A percentile compares a stretch with the other conserved stretches of the same genome.
Evolutionary conservation across 2,888 invertebrate genomes (phyloP).

Genomic region (Caenorhabditis imperialis): DNA sequence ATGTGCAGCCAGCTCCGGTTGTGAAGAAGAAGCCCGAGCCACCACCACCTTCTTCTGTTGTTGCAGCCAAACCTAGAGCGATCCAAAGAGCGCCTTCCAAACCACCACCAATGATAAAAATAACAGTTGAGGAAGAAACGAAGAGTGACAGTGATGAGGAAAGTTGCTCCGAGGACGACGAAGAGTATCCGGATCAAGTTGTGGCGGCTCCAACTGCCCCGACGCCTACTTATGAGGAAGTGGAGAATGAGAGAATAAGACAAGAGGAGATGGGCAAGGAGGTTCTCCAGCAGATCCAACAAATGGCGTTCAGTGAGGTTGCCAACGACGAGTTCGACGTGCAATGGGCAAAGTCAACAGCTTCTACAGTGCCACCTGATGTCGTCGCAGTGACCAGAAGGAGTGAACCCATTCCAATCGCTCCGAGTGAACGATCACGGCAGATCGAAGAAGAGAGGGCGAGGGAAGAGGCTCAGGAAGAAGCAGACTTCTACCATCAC

Average conservation of each 20-base stretch:
- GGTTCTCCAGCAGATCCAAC: conserved; percentile 67
- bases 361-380: conserved; percentile 1
- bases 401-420: conserved; percentile 49
- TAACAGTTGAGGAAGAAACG: conserved; percentile 51
- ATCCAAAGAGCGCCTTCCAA: conserved; percentile 21
- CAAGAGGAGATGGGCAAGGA: conserved; percentile 72
- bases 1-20: conserved; percentile 31
- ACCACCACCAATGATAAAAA: conserved; percentile 58
- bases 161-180: conserved; percentile 72
- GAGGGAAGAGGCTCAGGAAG: conserved; percentile 30
- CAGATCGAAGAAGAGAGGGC: conserved; percentile 38
- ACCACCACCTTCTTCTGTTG: conserved; percentile 15
- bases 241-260: conserved; percentile 68
- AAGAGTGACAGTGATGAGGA: conserved; percentile 68
- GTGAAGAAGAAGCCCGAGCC: not conserved
- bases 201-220: conserved; percentile 75
- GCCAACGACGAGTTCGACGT: conserved; percentile 78
- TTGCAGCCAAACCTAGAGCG: conserved; percentile 1
- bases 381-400: conserved; percentile 13
- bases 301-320: conserved; percentile 74
- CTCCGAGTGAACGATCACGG: conserved; percentile 31
- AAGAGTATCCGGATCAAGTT: conserved; percentile 76
- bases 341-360: conserved; percentile 69
- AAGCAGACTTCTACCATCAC: conserved; percentile 37
- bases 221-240: conserved; percentile 68